Evolutionary conservation across 2,888 invertebrate species (phyloP), one percentile per base, ranked within the genome.

Genomic region (Lasioglossum pauxillum): DNA sequence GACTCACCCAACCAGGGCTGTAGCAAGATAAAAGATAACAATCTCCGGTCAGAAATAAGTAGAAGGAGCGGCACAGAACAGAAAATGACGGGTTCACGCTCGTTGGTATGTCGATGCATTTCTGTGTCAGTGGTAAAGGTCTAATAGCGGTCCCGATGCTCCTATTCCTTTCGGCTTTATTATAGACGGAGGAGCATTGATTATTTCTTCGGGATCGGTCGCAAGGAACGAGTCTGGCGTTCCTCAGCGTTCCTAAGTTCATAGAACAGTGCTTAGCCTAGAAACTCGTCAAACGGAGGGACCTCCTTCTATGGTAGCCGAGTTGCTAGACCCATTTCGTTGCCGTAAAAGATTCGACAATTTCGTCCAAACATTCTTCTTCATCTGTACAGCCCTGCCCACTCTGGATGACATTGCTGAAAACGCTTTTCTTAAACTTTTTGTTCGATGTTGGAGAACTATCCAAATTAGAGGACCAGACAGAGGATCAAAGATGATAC

Each of bases 261-360:
- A 73, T 77, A 87, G 85, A 85, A 82, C 88, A 86, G 84, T 41
- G 80, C 31, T 82, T 87, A 90, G 74, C 84, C 86, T 88, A 88
- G 81, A 90, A 85, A 89, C 85, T 83, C 38, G 75, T 83, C 78
- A 85, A 82, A 80, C 76, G 84, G 78, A 53, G 35, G 67, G 73
- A 71, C 60, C 57, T 60, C 73, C 31, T 73, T 46, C 19, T 73
- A 67, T 35, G 67, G 67, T 31, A 7, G 10, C 35, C 19, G 31
- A 35, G 67, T 31, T 35, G 10, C 67, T 19, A 67, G 67, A 31
- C 67, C 4, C 19, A 35, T 35, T 35, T 23, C 64, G 64, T 35
- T 23, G 35, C 31, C 35, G 67, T 31, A 16, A 67, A 67, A 35
- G 31, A 64, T 64, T 35, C 67, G 19, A 67, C 67, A 19, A 31